A percentile compares a stretch with the other conserved stretches of the same genome.
These are phyloP conservation scores for Sebastes minor DNA, from an alignment of 2,797 vertebrate species.

Conservation along the genomic window DNA sequence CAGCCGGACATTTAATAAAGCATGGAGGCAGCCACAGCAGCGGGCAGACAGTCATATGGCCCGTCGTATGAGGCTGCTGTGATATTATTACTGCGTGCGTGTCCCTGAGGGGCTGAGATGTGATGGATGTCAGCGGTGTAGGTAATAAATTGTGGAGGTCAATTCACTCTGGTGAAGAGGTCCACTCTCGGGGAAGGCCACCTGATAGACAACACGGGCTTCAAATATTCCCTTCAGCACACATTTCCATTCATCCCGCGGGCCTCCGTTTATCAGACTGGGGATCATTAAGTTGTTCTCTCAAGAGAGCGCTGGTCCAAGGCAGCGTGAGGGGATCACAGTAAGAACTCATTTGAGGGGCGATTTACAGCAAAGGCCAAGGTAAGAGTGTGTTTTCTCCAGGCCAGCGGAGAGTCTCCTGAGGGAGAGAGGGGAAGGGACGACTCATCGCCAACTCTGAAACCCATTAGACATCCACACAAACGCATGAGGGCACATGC, in stretches of 20 bases:
- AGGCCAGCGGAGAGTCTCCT: conserved; percentile 24
- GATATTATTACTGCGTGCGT: conserved; percentile 53
- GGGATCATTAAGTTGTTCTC: conserved; percentile 66
- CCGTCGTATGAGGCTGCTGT: conserved; percentile 13
- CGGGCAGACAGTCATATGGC: conserved; percentile 12
- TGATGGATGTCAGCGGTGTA: conserved; percentile 55
- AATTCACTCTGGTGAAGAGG: conserved; percentile 64
- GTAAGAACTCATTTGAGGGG: conserved; percentile 59
- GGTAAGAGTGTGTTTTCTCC: conserved; percentile 56
- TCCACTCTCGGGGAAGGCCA: conserved; percentile 51
- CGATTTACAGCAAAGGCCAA: conserved; percentile 61
- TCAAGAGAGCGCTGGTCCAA: conserved; percentile 53
- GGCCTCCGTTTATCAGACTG: conserved; percentile 50
- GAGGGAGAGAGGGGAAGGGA: conserved; percentile 1
- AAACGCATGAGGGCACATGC: conserved; percentile 26
- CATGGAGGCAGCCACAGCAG: conserved; percentile 4
- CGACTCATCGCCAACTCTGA: conserved; percentile 36
- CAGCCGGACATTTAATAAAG: conserved; percentile 49
- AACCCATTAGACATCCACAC: conserved; percentile 43
- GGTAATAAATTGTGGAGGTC: conserved; percentile 74
- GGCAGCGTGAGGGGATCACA: conserved; percentile 31
- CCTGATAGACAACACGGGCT: conserved; percentile 55
- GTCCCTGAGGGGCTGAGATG: conserved; percentile 54
- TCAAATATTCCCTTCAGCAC: conserved; percentile 50
- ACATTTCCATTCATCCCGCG: conserved; percentile 48